phyloP scores from a whole-genome alignment of 2,797 vertebrate genomes.

The Pitangus sulphuratus region DNA sequence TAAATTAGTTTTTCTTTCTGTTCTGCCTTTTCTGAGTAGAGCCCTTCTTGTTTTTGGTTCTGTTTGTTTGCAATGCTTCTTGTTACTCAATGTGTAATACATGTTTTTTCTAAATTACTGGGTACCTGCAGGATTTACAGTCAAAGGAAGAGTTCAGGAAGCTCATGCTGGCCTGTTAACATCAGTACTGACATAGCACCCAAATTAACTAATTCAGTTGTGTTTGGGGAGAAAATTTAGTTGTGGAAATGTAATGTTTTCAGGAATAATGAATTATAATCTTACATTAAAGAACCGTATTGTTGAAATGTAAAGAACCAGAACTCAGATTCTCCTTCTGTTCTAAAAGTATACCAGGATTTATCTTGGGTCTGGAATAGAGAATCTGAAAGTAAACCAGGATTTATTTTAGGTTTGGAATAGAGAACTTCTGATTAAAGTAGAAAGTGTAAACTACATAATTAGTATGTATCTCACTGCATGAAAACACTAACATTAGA shows the following conservation, averaged over 20 bases:
- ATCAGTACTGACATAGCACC: neutral
- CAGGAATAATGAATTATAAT: neutral
- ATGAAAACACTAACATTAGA: neutral
- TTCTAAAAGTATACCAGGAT: neutral
- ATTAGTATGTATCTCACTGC: neutral
- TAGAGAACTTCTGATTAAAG: neutral
- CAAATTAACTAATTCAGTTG: neutral
- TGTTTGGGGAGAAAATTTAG: neutral
- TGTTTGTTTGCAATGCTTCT: neutral
- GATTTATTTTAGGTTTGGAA: neutral
- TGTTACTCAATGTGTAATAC: neutral
- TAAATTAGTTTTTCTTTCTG: neutral
- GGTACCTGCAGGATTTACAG: neutral
- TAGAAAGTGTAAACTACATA: neutral
- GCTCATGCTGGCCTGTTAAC: neutral
- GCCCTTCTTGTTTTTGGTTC: neutral
- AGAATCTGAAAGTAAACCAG: neutral
- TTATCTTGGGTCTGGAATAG: neutral
- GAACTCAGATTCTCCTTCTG: neutral
- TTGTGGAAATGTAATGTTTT: neutral
- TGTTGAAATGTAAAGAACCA: neutral
- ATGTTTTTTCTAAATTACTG: neutral
- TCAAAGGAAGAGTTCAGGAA: neutral
- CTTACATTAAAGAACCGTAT: neutral
- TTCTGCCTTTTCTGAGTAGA: neutral